Evolutionary conservation across 2,797 vertebrate species (phyloP).

Genomic region (Orestias chungarensis): DNA sequence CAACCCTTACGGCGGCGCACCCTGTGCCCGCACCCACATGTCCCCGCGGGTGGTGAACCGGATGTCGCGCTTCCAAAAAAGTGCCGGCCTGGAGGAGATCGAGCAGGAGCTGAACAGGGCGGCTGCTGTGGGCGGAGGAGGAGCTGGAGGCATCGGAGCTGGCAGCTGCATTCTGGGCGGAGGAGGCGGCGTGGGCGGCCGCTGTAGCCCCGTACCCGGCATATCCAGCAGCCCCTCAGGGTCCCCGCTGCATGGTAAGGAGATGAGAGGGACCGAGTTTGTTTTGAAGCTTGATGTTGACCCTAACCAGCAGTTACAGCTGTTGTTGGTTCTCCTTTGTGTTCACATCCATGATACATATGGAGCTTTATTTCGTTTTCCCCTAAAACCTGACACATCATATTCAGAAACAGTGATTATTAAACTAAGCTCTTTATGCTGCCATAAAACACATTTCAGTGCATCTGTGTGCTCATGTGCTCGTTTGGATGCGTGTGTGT

Average conservation of each 20-base stretch:
- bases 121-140: constrained; percentile 76
- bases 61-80: constrained; percentile 98
- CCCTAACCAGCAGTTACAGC: background rate
- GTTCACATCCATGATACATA: background rate
- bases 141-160: constrained; percentile 50
- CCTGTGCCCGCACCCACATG: constrained; percentile 96
- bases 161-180: constrained; percentile 67
- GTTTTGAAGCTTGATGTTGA: too few relatives aligned
- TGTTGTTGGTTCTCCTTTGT: background rate
- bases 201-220: constrained; percentile 93
- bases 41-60: constrained; percentile 95
- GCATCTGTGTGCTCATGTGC: background rate
- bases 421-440: background rate
- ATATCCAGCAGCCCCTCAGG: constrained; percentile 95
- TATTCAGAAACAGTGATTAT: too few relatives aligned
- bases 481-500: too few relatives aligned
- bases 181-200: constrained; percentile 80
- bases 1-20: constrained; percentile 93
- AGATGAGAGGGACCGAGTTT: background rate
- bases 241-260: constrained; percentile 92
- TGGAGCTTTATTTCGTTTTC: background rate
- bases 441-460: background rate
- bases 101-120: constrained; percentile 91
- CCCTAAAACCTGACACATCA: too few relatives aligned
- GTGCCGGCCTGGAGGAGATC: constrained; percentile 96